Base-by-base conservation (phyloP, 35 echinoderm and acorn worm genomes). In the Apostichopus japonicus region DNA sequence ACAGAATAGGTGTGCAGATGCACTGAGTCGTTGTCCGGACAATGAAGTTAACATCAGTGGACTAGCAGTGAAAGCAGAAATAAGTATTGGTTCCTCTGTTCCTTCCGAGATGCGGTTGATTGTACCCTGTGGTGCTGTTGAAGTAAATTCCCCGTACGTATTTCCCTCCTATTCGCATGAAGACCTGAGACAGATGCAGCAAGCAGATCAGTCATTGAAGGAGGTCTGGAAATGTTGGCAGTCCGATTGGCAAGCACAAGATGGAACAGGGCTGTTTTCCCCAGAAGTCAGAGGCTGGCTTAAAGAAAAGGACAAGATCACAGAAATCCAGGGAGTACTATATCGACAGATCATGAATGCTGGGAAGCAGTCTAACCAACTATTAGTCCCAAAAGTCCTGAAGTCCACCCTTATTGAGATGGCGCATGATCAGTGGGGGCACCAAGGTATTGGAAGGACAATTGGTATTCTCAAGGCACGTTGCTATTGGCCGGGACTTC, bases 391-490 rank as follows among this genome's bases (percentile, higher is more conserved):
- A 10, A 25, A 27, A 3, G 13, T 16, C 4, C 44, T 92, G 10
- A 44, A 55, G 6, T 7, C 15, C 22, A 55, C 4, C 0, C 15
- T 92, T 2, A 14, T 92, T 4, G 16, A 79, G 0, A 58, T 25
- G 15, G 23, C 53, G 56, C 90, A 92, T 62, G 90, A 92, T 59
- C 13, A 80, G 5, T 79, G 75, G 73, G 77, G 90, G 6, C 90
- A 92, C 53, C 90, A 92, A 54, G 90, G 90, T 0, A 27, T 92
- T 25, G 56, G 27, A 21, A 24, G 90, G 9, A 92, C 90, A n/a
- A 2, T 79, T 19, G n/a, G 6, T 0, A 53, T 92, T 4, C 10
- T 92, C 4, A 79, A 24, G 56, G 23, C 77, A n/a, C 51, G 90
- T 2, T 92, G 90, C 57, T 92, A 13, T 23, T 92, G 90, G 90